phyloP scores from a whole-genome alignment of 2,113 vertebrate species.

The Elanoides forficatus region DNA sequence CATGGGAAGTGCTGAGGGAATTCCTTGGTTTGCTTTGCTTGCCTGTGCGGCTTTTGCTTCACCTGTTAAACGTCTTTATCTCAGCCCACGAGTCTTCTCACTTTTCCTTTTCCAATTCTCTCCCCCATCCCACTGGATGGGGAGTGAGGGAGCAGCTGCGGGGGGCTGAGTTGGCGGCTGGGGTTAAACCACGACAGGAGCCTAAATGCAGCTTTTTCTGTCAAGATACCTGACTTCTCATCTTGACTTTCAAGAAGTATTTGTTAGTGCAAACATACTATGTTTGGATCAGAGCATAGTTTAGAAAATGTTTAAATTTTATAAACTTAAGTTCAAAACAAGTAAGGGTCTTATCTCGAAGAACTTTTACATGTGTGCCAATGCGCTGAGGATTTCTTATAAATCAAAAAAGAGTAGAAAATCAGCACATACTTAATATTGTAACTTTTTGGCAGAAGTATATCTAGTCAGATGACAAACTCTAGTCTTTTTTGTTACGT shows the following conservation, averaged over 20 bases:
- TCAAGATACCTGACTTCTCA: not conserved
- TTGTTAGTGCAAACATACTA: not conserved
- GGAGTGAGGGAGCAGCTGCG: too few relatives aligned
- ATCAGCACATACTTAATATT: not conserved
- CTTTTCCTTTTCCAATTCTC: too few relatives aligned
- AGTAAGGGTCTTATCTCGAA: not conserved
- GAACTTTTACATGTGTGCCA: not conserved
- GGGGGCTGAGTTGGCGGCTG: too few relatives aligned
- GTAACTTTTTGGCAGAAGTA: not conserved
- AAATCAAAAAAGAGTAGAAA: not conserved
- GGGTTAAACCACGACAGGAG: not conserved
- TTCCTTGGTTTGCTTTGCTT: too few relatives aligned
- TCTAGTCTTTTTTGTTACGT: not conserved
- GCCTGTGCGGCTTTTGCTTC: rapidly evolving
- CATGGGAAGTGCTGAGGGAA: rapidly evolving
- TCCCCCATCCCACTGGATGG: too few relatives aligned
- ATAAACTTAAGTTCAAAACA: not conserved
- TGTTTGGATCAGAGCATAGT: not conserved
- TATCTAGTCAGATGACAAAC: not conserved
- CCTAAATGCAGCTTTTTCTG: not conserved
- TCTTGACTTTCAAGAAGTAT: not conserved
- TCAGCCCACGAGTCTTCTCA: too few relatives aligned
- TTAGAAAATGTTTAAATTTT: not conserved
- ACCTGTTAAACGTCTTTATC: too few relatives aligned
- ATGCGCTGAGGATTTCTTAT: not conserved